Evolutionary conservation across 2,888 invertebrate species (phyloP), one percentile per base, ranked within the genome.

Genomic region (Lasioglossum vierecki): DNA sequence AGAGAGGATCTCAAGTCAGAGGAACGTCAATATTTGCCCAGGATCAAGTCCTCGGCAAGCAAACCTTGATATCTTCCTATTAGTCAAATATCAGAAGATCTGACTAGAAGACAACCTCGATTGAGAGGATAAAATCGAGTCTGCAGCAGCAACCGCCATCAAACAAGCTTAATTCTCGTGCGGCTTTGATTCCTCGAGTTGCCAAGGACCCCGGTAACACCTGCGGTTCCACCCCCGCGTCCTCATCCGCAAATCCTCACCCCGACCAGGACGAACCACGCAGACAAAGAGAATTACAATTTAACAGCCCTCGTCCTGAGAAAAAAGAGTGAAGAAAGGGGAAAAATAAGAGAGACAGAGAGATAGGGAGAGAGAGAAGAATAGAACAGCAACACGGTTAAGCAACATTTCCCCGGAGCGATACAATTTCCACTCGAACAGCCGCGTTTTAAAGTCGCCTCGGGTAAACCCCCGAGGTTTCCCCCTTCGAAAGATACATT

Each of bases 381-480:
- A 15, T 15, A 66, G 15, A 30, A 35, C 15, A 2, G 1, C 60
- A 53, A 30, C 60, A 75, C 30, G 26, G 41, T 72, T 53, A 73
- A 66, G 63, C 70, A 76, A 80, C 70, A 49, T 83, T 72, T 76
- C 72, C 57, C 49, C 13, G 53, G 63, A 83, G 30, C 78, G 75
- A 44, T 79, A 66, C 35, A 72, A 84, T 79, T 78, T 75, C 71
- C 79, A 60, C 57, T 60, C 66, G 46, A 73, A n/a, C 18, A 66
- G 44, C 30, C 75, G 71, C 44, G 18, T 76, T 84, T 84, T 80
- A 85, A 84, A 76, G 57, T 73, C 60, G 49, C 13, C 72, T 44
- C 44, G 26, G 39, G 72, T n/a, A 63, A 35, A 66, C 44, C 53
- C 63, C n/a, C 41, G 30, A 71, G 77, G 71, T 78, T 84, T 68